Evolutionary conservation across 1,140 invertebrate genomes (phyloP), one percentile per base, ranked within the genome.

Genomic region (Zaprionus nigranus): DNA sequence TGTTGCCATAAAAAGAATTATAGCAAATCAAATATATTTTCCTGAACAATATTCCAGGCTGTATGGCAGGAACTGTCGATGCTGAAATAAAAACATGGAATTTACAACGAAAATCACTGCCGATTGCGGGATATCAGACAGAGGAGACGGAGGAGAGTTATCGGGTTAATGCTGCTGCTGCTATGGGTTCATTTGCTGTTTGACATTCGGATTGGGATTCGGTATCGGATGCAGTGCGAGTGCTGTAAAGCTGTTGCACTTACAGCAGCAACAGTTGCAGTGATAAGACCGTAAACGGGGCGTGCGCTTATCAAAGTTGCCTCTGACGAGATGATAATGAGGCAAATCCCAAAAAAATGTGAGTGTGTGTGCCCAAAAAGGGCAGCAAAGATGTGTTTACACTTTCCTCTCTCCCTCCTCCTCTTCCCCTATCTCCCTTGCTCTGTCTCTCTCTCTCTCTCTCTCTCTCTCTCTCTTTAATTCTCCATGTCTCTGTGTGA

Each of bases 1-100:
- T 9, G 22, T 46, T 24, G 20, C 46, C 22, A 51, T 51, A 51
- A 51, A 51, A 51, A 51, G 20, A 51, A 51, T 51, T 51, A 51
- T 51, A 51, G 22, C 46, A 12, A 11, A 46, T 46, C 17, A 46
- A 46, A 46, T 3, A 46, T 17, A 46, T 46, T 38, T 46, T 17
- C 46, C 12, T 51, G 15, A 4, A 49, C 46, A 20, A 4, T 20
- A 3, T 11, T 20, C 5, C 26, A 28, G 26, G 26, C 26, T 7
- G 26, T 28, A 4, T 22, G 17, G 46, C 46, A 22, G 12, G 1
- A 49, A 22, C 20, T 22, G 5, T 22, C 17, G 46, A 49, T 49
- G 46, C 46, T 49, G 9, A 11, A 20, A 49, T 49, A 22, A 20
- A 22, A 49, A 22, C 20, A 4, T 49, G 20, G 5, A 49, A 46